Base-by-base conservation (phyloP, 1,140 invertebrate species). In the Diorhabda carinulata region DNA sequence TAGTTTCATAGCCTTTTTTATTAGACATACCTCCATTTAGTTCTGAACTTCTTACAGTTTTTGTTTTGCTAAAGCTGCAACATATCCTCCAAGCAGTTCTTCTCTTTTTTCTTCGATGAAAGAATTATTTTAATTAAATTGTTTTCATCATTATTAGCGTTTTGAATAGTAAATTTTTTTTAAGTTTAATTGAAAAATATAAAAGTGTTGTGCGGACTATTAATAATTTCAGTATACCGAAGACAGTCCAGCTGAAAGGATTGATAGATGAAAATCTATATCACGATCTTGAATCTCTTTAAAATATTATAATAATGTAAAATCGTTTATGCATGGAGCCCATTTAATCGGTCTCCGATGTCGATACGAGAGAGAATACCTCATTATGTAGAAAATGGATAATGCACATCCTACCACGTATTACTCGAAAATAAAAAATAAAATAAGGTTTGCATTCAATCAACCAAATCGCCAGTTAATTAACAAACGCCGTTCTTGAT, bases 361-460 rank as follows among this genome's bases (percentile, higher is more conserved):
- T 42, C 56, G 61, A 66, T 57, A 64, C 73, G 73, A 74, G 73
- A 77, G 74, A 73, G 75, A 77, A 75, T 75, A 71, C 64, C 75
- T 78, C 71, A 78, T 78, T 78, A 78, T 75, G 72, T 73, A 70
- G 72, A 78, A 76, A 76, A 78, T 76, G 76, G 76, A 74, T 78
- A 78, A 78, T 78, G 74, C 70, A 76, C 76, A 70, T 57, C 64
- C 70, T 68, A 65, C 67, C 68, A 68, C 72, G 67, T 69, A 63
- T 66, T 61, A 62, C 70, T 58, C 58, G 43, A 42, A 25, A 67
- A 73, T 59, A 66, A 47, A 71, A 73, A 73, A 74, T 72, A 76
- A 73, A 70, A 60, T 40, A 62, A 65, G 67, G 76, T 77, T 78
- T 78, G 75, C 75, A 78, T 78, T 75, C 76, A 78, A 78, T 78